Evolutionary conservation across 2,113 vertebrate species (phyloP).

Genomic region (Cryptoleucopteryx plumbea): DNA sequence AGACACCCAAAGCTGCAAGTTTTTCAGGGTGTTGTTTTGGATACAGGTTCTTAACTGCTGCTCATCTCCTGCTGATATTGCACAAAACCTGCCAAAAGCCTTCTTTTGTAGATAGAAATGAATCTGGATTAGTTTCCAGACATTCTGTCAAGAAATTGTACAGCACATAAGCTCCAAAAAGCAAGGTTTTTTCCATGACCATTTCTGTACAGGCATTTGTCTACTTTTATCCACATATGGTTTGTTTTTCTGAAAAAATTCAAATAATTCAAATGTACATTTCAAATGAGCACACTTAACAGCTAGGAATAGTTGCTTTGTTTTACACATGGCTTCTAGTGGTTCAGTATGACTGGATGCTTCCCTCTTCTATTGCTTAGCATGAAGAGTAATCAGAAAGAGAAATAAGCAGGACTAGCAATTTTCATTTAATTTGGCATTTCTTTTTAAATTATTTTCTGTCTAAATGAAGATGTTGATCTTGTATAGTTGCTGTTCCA

Average conservation of each 20-base stretch:
- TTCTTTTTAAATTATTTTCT: neutral
- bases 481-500: neutral
- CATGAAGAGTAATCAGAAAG: neutral
- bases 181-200: neutral
- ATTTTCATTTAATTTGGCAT: neutral
- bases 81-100: constrained; percentile 8
- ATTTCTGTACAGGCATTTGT: constrained; percentile 2
- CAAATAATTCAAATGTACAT: neutral
- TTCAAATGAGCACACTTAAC: neutral
- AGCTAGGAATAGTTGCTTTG: neutral
- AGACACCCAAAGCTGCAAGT: neutral
- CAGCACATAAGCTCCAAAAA: neutral
- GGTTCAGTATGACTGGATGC: neutral
- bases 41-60: constrained; percentile 22
- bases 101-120: constrained; percentile 23
- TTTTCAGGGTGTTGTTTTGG: constrained; percentile 4
- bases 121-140: constrained; percentile 37
- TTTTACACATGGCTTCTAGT: neutral
- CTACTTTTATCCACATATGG: neutral
- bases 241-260: neutral
- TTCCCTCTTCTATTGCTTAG: neutral
- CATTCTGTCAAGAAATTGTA: constrained; percentile 1
- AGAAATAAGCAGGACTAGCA: neutral
- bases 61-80: constrained; percentile 1
- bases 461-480: neutral